Base-by-base conservation (phyloP, 2,797 vertebrate genomes). In the Pseudomugil tenellus region DNA sequence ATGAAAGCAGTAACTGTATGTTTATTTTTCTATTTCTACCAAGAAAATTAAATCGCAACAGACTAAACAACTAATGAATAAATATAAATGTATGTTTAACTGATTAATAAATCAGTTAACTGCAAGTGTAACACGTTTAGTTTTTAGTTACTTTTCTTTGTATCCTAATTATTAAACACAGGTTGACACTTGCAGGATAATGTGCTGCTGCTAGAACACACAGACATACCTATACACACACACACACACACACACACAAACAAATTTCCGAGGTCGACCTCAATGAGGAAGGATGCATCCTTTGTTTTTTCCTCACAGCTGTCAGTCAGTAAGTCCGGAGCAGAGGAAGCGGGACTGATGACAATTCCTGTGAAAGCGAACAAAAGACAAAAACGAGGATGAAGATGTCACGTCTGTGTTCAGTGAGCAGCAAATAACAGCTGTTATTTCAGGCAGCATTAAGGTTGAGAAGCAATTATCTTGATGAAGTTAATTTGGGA, bases 301-400 rank as follows among this genome's bases (percentile, higher is more conserved):
- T 58, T 51, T 63, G 58, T 70, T 87, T 77, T 84, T 86, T 70
- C 77, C 85, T 82, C 70, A 63, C 53, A 55, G 34, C 80, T 74
- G 78, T 87, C 86, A 80, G 69, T 86, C 74, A 78, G 64, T 7
- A 48, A 67, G 70, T 32, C 54, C 39, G 28, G 64, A 65, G 58
- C 67, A 61, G 66, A 81, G 86, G 86, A 85, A 83, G 83, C 62
- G 67, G 72, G 81, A 80, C 73, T 37, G 56, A 71, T 63, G 74
- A 87, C 64, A 76, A 81, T 76, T 71, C 81, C 79, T 9, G 73
- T 64, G 84, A 82, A 81, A 63, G 65, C 3, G 1, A 75, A 72
- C 77, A 63, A 81, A 83, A 86, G 84, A 74, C 86, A 80, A 80
- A 57, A 48, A 81, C 77, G 75, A 73, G 77, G 81, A 84, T 83